These are phyloP conservation scores for Anthonomus grandis DNA, from an alignment of 1,140 invertebrate genomes.

Conservation along the genomic window DNA sequence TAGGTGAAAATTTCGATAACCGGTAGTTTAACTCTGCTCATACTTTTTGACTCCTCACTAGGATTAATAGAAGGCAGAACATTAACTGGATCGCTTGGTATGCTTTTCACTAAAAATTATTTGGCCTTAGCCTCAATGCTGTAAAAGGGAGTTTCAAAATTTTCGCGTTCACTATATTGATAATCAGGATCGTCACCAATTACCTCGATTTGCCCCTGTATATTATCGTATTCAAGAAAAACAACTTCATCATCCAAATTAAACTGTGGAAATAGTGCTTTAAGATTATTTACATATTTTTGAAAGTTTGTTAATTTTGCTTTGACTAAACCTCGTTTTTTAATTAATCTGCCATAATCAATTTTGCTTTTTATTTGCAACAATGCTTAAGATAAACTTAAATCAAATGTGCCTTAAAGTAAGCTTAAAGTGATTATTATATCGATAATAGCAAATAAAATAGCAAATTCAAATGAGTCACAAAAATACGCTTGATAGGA, in stretches of 20 bases:
- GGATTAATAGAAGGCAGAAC: too few species aligned
- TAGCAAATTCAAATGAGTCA: constrained; percentile 1
- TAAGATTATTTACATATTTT: constrained; percentile 1
- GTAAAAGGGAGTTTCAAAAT: constrained; percentile 3
- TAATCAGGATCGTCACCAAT: background rate
- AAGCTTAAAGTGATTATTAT: background rate
- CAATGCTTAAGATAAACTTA: background rate
- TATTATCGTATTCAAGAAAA: constrained; percentile 7
- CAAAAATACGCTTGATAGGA: background rate
- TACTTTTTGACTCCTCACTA: background rate
- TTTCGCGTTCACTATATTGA: background rate
- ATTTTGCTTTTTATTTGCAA: background rate
- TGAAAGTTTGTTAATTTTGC: too few species aligned
- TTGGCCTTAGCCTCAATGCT: background rate
- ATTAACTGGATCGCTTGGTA: background rate
- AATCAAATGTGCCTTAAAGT: background rate
- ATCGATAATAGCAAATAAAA: background rate
- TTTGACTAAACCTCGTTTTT: constrained; percentile 7
- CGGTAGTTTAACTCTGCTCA: constrained; percentile 4
- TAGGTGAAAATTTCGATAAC: constrained; percentile 19
- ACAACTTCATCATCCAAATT: background rate
- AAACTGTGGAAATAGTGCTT: background rate
- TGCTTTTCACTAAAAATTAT: background rate
- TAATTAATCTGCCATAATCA: constrained; percentile 1
- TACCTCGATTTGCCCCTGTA: constrained; percentile 9